Conservation (phyloP, 2,888 invertebrate genomes). For the Drosophila rubida region DNA sequence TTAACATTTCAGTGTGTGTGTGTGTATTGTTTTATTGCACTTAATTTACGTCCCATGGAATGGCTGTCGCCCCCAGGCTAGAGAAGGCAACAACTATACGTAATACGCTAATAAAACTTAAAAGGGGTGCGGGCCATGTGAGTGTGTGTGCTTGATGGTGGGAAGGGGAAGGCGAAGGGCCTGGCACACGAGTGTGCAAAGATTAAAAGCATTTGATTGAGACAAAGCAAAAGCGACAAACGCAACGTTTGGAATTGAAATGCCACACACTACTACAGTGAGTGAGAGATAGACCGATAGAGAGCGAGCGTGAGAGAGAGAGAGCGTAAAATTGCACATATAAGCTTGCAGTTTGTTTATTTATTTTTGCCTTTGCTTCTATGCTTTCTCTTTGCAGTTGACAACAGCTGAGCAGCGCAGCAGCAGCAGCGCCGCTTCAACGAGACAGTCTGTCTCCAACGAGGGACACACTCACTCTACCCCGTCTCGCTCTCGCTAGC, state of each 20-base stretch:
- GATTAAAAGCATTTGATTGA: slow-evolving; percentile 75
- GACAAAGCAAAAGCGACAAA: slow-evolving; percentile 59
- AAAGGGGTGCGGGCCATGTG: slow-evolving; percentile 31
- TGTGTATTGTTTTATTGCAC: slow-evolving; percentile 60
- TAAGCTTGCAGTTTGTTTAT: slow-evolving; percentile 53
- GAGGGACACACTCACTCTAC: slow-evolving; percentile 1
- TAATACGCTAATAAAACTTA: slow-evolving; percentile 72
- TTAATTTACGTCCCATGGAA: slow-evolving; percentile 68
- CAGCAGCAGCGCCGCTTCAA: slow-evolving; percentile 19
- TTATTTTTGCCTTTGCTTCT: slow-evolving; percentile 33
- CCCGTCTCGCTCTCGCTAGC: not conserved
- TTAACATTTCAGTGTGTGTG: slow-evolving; percentile 1
- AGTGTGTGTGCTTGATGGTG: not conserved
- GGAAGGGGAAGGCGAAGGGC: slow-evolving; percentile 12
- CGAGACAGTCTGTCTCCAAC: slow-evolving; percentile 60
- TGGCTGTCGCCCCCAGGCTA: slow-evolving; percentile 31
- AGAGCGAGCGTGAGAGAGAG: slow-evolving; percentile 1
- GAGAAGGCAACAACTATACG: slow-evolving; percentile 46
- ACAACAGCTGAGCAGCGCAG: slow-evolving; percentile 58
- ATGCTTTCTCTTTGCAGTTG: slow-evolving; percentile 67
- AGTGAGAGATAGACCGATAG: too few species aligned
- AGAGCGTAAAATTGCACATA: not conserved
- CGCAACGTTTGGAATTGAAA: slow-evolving; percentile 56
- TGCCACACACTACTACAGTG: not conserved
- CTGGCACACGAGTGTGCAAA: slow-evolving; percentile 62